Evolutionary conservation across 2,888 invertebrate species (phyloP).

Genomic region (Ditula angustiorana): DNA sequence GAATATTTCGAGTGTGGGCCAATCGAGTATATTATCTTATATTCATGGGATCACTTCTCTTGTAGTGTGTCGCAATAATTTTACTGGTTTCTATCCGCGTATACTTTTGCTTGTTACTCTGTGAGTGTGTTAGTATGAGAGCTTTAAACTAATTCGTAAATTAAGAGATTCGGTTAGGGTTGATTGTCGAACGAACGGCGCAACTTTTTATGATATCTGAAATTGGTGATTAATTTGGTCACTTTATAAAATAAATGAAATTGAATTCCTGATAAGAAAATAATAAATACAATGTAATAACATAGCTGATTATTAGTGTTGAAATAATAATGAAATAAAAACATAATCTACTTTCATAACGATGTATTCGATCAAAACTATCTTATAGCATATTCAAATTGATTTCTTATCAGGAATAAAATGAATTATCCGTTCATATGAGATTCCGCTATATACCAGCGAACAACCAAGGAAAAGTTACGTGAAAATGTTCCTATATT

Average conservation of each 20-base stretch:
- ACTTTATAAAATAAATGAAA: constrained; percentile 15
- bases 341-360: not conserved
- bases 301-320: not conserved
- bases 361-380: not conserved
- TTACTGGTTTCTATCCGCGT: constrained; percentile 48
- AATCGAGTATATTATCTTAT: constrained; percentile 76
- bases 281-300: not conserved
- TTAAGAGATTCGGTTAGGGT: constrained; percentile 42
- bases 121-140: constrained; percentile 52
- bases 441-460: constrained; percentile 18
- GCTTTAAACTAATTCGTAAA: constrained; percentile 44
- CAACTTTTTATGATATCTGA: constrained; percentile 17
- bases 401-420: constrained; percentile 23
- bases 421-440: constrained; percentile 5
- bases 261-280: constrained; percentile 13
- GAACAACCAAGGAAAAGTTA: constrained; percentile 22
- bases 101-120: constrained; percentile 59
- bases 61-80: constrained; percentile 72
- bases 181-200: constrained; percentile 15
- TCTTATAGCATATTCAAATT: not conserved
- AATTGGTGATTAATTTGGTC: constrained; percentile 31
- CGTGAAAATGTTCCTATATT: constrained; percentile 52
- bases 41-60: constrained; percentile 80
- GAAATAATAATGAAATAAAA: not conserved
- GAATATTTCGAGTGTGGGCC: constrained; percentile 72